Evolutionary conservation across 2,888 invertebrate genomes (phyloP).

Genomic region (Agrochola lychnidis): DNA sequence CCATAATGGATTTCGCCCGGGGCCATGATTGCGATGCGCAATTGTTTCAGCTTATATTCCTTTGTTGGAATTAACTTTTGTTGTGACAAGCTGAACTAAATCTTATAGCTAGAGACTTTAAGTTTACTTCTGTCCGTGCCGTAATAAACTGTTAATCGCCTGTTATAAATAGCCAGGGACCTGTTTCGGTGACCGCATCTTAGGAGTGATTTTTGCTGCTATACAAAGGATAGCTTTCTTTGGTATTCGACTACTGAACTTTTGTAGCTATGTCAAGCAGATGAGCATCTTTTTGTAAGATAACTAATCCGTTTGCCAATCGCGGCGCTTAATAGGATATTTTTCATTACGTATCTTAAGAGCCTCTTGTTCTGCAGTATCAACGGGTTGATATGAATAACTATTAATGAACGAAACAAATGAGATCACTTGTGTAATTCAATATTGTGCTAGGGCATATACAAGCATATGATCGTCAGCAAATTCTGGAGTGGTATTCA

Average conservation of each 20-base stretch:
- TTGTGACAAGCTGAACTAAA: slow-evolving; percentile 42
- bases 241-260: slow-evolving; percentile 43
- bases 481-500: slow-evolving; percentile 39
- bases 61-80: slow-evolving; percentile 70
- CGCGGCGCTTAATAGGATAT: background rate
- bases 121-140: slow-evolving; percentile 39
- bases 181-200: slow-evolving; percentile 69
- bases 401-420: slow-evolving; percentile 39
- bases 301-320: slow-evolving; percentile 22
- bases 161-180: slow-evolving; percentile 72
- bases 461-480: slow-evolving; percentile 32
- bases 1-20: slow-evolving; percentile 68
- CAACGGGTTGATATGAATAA: slow-evolving; percentile 17
- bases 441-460: slow-evolving; percentile 63
- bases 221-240: slow-evolving; percentile 54
- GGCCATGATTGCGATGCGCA: slow-evolving; percentile 72
- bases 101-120: slow-evolving; percentile 28
- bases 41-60: slow-evolving; percentile 74
- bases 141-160: slow-evolving; percentile 65
- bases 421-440: slow-evolving; percentile 56
- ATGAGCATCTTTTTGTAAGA: slow-evolving; percentile 30
- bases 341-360: background rate
- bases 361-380: slow-evolving; percentile 27
- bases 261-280: slow-evolving; percentile 31
- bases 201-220: slow-evolving; percentile 62